Percentiles rank a stretch among this genome's conserved stretches.
Evolutionary conservation across 23 tunicate genomes (phyloP).

Genomic region (Styela plicata): DNA sequence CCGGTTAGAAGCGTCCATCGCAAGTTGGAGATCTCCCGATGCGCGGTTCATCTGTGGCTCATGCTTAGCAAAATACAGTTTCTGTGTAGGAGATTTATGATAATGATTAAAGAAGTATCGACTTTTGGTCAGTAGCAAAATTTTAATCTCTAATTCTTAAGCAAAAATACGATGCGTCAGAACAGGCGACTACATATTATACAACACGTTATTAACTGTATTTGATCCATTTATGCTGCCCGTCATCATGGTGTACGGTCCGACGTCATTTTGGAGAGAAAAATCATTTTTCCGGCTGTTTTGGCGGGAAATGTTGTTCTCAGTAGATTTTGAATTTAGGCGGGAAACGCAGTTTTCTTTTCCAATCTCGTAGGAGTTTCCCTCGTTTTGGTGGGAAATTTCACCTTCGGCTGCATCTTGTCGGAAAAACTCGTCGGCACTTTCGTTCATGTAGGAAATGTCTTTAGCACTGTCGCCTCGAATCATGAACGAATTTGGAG

Average conservation of each 20-base stretch:
- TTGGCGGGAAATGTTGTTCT: neutral
- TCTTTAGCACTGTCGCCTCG: too few species aligned
- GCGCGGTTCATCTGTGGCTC: too few species aligned
- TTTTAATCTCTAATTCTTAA: too few species aligned
- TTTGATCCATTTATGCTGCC: neutral
- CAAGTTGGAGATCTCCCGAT: neutral
- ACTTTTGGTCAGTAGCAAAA: neutral
- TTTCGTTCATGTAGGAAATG: too few species aligned
- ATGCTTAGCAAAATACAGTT: too few species aligned
- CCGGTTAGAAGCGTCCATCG: neutral
- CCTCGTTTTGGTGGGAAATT: neutral
- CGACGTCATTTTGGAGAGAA: neutral
- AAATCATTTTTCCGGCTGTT: neutral
- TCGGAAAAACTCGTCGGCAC: neutral
- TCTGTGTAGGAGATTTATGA: neutral
- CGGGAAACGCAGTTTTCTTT: neutral
- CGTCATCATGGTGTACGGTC: neutral
- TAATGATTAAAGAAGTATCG: neutral
- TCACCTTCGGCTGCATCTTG: neutral
- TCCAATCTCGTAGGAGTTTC: neutral
- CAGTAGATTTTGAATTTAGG: neutral
- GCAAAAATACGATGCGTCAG: neutral
- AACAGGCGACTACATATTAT: neutral
- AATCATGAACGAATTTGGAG: too few species aligned
- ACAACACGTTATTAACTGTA: constrained; percentile 6